Percentiles rank a stretch among this genome's conserved stretches.
Evolutionary conservation across 1,140 invertebrate genomes (phyloP).

Genomic region (Drosophila pseudoananassae): DNA sequence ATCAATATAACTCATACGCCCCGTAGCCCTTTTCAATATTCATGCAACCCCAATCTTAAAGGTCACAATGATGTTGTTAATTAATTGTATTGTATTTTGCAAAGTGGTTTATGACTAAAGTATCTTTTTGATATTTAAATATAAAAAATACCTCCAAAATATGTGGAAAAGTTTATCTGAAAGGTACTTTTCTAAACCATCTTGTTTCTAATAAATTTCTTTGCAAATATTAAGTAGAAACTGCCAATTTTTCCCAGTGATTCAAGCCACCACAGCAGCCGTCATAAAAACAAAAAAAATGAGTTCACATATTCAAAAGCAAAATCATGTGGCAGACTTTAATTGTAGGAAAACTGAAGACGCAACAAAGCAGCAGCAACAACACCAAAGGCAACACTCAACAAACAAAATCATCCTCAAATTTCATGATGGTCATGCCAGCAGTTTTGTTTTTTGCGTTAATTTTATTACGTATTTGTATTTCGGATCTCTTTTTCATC

Average conservation of each 20-base stretch:
- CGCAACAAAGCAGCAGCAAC: slow-evolving; percentile 7
- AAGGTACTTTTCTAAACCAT: too few species aligned
- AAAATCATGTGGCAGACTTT: slow-evolving; percentile 43
- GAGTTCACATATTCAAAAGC: slow-evolving; percentile 59
- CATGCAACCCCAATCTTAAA: too few species aligned
- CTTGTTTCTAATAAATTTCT: too few species aligned
- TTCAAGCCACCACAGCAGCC: slow-evolving; percentile 45
- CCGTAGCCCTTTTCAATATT: too few species aligned
- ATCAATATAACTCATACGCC: too few species aligned
- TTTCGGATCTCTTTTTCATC: slow-evolving; percentile 47
- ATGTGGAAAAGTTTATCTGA: too few species aligned
- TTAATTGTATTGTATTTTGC: too few species aligned
- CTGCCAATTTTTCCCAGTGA: background rate
- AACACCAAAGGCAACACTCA: slow-evolving; percentile 14
- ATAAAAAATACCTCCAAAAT: too few species aligned
- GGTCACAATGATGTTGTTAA: too few species aligned
- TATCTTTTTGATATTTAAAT: too few species aligned
- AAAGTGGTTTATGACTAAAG: too few species aligned
- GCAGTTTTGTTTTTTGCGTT: slow-evolving; percentile 58
- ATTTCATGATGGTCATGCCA: slow-evolving; percentile 57
- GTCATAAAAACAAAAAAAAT: slow-evolving; percentile 33
- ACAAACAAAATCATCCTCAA: slow-evolving; percentile 45
- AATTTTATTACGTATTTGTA: slow-evolving; percentile 68
- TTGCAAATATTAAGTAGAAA: too few species aligned
- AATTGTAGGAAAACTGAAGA: slow-evolving; percentile 45